phyloP scores from a whole-genome alignment of 1,140 invertebrate species.

The Conus ventricosus region DNA sequence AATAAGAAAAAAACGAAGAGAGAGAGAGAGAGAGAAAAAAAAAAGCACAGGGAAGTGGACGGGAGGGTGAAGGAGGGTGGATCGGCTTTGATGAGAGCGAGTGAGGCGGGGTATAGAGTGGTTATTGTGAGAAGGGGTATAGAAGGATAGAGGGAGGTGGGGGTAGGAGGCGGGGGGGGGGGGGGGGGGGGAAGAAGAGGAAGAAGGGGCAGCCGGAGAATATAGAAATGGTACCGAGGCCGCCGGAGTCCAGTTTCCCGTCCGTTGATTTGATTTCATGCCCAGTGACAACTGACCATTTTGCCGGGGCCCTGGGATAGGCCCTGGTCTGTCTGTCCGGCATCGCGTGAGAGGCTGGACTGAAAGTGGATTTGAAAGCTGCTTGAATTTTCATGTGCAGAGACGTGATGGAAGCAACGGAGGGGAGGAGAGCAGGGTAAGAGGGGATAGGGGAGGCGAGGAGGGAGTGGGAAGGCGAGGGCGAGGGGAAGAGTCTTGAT shows the following conservation, averaged over 20 bases:
- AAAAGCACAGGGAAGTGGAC: no score
- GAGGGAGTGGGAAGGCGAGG: background rate
- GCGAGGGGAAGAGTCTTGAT: background rate
- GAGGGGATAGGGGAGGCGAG: background rate
- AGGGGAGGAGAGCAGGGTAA: background rate
- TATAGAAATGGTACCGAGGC: background rate
- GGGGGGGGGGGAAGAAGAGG: background rate
- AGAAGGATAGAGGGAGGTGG: background rate
- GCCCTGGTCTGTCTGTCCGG: background rate
- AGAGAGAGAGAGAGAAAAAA: no score
- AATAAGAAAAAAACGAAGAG: no score
- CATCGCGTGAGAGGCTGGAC: no score
- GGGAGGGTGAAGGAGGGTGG: no score
- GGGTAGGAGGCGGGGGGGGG: background rate
- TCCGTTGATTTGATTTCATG: slow-evolving; percentile 33
- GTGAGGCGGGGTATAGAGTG: no score
- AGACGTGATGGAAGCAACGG: background rate
- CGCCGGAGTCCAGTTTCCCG: slow-evolving; percentile 10
- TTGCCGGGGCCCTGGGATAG: background rate
- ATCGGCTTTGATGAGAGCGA: no score
- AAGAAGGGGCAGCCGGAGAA: no score
- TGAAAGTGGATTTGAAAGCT: slow-evolving; percentile 5
- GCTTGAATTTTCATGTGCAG: background rate
- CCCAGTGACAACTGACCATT: slow-evolving; percentile 38
- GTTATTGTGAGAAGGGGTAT: background rate